A percentile compares a stretch with the other conserved stretches of the same genome.
phyloP scores from a whole-genome alignment of 2,113 vertebrate species.

The Laticauda laticaudata region DNA sequence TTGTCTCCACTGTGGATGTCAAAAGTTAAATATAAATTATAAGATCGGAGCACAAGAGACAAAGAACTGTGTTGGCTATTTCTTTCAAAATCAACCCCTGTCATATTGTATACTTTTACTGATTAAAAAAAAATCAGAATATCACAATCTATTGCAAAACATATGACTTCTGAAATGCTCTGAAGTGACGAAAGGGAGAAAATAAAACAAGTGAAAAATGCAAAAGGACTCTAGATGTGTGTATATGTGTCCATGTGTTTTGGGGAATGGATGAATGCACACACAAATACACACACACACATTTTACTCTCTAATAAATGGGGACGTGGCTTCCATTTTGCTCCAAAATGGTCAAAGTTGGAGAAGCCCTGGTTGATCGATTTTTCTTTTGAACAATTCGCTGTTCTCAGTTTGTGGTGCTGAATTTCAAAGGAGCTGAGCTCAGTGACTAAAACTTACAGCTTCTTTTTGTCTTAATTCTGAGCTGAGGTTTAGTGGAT shows the following conservation, averaged over 20 bases:
- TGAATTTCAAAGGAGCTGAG: background rate
- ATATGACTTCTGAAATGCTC: background rate
- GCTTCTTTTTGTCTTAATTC: background rate
- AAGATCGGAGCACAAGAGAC: background rate
- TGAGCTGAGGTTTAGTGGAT: background rate
- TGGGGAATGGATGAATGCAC: background rate
- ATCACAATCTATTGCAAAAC: background rate
- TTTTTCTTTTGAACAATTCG: background rate
- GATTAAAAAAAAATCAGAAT: background rate
- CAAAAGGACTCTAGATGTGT: background rate
- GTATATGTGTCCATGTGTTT: background rate
- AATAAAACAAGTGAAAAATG: background rate
- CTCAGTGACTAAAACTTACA: no score
- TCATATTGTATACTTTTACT: background rate
- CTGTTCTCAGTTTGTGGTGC: conserved; percentile 1
- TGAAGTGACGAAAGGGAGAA: background rate
- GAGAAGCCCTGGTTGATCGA: background rate
- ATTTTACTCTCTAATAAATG: background rate
- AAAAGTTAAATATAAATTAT: background rate
- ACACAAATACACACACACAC: background rate
- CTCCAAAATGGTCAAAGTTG: background rate
- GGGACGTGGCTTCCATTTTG: background rate
- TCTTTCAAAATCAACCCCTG: background rate
- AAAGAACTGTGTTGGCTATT: background rate
- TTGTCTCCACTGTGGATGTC: background rate